Base-by-base conservation (phyloP, 2,797 vertebrate species). In the Syncerus caffer region DNA sequence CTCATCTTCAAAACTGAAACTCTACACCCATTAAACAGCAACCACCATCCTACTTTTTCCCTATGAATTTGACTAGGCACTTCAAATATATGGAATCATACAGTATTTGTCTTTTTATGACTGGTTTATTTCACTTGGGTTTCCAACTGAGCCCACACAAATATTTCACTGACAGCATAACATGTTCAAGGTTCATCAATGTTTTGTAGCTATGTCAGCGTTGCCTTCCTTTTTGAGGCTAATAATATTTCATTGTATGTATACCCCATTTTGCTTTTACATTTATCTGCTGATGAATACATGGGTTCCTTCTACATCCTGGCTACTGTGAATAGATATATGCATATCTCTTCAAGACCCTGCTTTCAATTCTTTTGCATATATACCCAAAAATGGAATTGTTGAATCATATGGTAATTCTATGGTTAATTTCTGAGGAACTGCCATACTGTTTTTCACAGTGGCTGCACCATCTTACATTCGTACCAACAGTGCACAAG, bases 41-140 rank as follows among this genome's bases (percentile, higher is more conserved):
- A 78, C 74, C 80, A 89, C 79, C 80, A 74, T 62, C 85, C 38
- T 82, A 95, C 57, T 93, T 38, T 93, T 38, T 90, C 53, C 93
- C 53, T 90, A 51, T 57, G 45, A 58, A 85, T 89, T 13, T 92
- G 9, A 89, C 90, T 17, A 86, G 47, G 45, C 34, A 89, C 8
- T 53, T 67, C 19, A 47, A 25, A 27, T 38, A 85, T 64, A 16
- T 42, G 74, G 16, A 95, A 84, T 84, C 23, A 76, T 47, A 62
- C 7, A 67, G 67, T 55, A 90, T 38, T 89, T 93, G 57, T 60
- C 58, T 83, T 94, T 93, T 45, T 29, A 16, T 93, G 64, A 47
- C 27, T 51, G 25, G 34, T n/a, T 80, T 85, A 57, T 84, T 86
- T 94, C 45, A 90, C 55, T 85, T 60, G 34, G 67, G 38, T 23